Evolutionary conservation across 2,797 vertebrate genomes (phyloP), one percentile per base, ranked within the genome.

Genomic region (Botia kubotai): DNA sequence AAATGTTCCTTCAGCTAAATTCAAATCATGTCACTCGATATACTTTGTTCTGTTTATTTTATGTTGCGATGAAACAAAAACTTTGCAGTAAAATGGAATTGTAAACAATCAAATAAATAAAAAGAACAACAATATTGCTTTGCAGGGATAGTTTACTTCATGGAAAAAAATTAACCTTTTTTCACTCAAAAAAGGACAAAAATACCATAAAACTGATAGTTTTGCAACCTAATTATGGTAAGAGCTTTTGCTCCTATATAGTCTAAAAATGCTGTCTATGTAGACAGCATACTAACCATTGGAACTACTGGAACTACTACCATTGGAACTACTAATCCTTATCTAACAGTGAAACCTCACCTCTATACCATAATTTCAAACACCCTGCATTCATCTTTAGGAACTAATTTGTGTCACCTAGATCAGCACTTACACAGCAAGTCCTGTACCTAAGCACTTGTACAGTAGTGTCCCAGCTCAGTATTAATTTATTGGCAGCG

Each of bases 401-500:
- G 75, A 72, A 82, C 71, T 62, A 23, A 72, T 76, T 76, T 67
- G 60, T 82, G 8, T 43, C 8, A 43, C 39, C 8, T 4, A 5
- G 4, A 70, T 57, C 52, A 39, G 36, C 36, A 39, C 7, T 4
- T 39, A 7, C 7, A 39, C 4, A 7, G 36, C 23, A 70, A 79
- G 77, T 79, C 77, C 4, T 39, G 7, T 39, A 39, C 36, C 4
- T 4, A 4, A 39, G 36, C 36, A 43, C 8, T 7, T 43, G 39
- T 43, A 43, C 6, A 10, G 39, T 10, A 10, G 39, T 43, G 39
- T 43, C 6, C 39, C 39, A 72, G 58, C 29, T 65, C 65, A 53
- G 57, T 65, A 63, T 72, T 65, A 48, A 72, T 72, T 72, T 72
- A 65, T 79, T 2, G 46, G 29, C 77, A 72, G 52, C n/a, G 6